Evolutionary conservation across 1,140 invertebrate species (phyloP), one percentile per base, ranked within the genome.

Genomic region (Triops longicaudatus): DNA sequence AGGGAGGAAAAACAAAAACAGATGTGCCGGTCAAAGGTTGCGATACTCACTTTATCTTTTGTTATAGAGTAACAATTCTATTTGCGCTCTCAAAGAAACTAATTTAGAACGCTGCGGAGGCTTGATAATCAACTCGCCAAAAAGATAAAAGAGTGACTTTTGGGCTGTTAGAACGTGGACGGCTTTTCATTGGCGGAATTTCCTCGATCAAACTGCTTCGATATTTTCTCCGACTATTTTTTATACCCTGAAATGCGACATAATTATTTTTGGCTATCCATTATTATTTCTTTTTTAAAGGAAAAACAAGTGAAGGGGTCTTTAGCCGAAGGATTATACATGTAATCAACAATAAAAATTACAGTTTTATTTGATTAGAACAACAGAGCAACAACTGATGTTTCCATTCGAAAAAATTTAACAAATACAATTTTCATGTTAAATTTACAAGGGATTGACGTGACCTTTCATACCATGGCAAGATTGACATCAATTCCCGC

Each of bases 51-150:
- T 17, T 22, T 63, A 63, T 63, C 50, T n/a, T 22, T 63, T 37
- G 31, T 37, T 17, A 63, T n/a, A 63, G 14, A 63, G 50, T 63
- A 63, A 63, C 14, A 63, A 63, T 63, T 17, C 50, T 63, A 63
- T 63, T 63, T 63, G 50, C 50, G 7, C 31, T 37, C 31, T 17
- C 22, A 9, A 10, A 17, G 50, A 22, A 63, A 63, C 22, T 63
- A 63, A 63, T 63, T 63, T 22, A 63, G 50, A 63, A 37, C 50
- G 6, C 17, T 63, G 50, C 17, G 50, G 22, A 22, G 50, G 50
- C 50, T 44, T 63, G 50, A 63, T 63, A 12, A 63, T 63, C 17
- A 63, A 63, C 50, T 63, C 50, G 50, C 50, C 50, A 63, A 63
- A 63, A 63, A 63, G 50, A 63, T 63, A 12, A 63, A 63, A 63